Evolutionary conservation across 37 sponge, comb jelly and placozoan species (phyloP).

Genomic region (Diacarnus erythraeanus): DNA sequence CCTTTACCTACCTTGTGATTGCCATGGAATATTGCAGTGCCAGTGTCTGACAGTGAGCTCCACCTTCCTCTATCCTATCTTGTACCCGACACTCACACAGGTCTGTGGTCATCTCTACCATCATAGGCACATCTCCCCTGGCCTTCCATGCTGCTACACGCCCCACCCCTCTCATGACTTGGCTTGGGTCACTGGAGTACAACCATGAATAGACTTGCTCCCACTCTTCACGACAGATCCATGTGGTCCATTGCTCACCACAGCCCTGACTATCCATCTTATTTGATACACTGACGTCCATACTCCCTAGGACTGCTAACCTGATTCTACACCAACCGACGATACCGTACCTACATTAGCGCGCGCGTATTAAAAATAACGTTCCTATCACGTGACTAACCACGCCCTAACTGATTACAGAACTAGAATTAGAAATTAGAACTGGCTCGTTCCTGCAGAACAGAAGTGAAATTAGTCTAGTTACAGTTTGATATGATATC

Average conservation of each 20-base stretch:
- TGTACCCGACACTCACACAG: slow-evolving; percentile 12
- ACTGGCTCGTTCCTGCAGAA: no score
- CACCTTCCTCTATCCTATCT: not conserved
- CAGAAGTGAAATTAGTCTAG: no score
- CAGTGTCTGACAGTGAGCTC: not conserved
- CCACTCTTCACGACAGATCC: slow-evolving; percentile 30
- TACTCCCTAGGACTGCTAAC: no score
- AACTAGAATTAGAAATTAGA: no score
- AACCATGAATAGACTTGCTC: slow-evolving; percentile 34
- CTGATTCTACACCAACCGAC: no score
- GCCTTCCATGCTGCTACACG: slow-evolving; percentile 61
- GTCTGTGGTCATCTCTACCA: slow-evolving; percentile 51
- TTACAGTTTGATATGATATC: no score
- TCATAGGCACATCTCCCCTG: slow-evolving; percentile 33
- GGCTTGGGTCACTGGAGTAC: slow-evolving; percentile 15
- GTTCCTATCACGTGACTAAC: no score
- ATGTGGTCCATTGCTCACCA: not conserved
- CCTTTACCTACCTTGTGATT: slow-evolving; percentile 22
- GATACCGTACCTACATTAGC: no score
- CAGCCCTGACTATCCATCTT: no score
- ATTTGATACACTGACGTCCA: no score
- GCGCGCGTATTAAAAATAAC: no score
- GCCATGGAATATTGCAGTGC: slow-evolving; percentile 34
- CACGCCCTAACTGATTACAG: no score
- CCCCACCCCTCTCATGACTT: slow-evolving; percentile 6